These are phyloP conservation scores for Echinarachnius parma DNA, from an alignment of 53 echinoderm and acorn worm species.

Conservation along the genomic window DNA sequence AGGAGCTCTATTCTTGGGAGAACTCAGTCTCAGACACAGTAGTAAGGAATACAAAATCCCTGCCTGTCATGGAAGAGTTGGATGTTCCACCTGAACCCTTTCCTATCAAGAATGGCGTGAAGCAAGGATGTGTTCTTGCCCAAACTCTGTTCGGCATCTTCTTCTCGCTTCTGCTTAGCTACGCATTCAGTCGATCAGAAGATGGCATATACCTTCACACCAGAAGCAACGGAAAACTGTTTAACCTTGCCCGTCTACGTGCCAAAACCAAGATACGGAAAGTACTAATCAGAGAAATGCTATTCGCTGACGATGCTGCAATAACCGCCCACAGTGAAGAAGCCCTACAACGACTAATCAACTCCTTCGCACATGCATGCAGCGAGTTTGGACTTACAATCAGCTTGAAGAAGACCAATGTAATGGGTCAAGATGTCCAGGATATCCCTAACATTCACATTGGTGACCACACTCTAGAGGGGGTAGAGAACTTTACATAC, in stretches of 20 bases:
- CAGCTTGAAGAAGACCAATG: slow-evolving; percentile 66
- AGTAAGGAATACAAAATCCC: not conserved
- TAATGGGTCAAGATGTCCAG: slow-evolving; percentile 27
- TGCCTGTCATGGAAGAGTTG: slow-evolving; percentile 28
- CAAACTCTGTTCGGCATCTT: slow-evolving; percentile 65
- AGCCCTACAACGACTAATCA: slow-evolving; percentile 48
- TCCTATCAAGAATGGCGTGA: slow-evolving; percentile 59
- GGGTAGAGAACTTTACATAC: slow-evolving; percentile 46
- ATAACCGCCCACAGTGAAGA: no score
- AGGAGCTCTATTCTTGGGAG: slow-evolving; percentile 37
- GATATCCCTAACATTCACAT: slow-evolving; percentile 34
- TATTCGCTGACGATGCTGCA: slow-evolving; percentile 59
- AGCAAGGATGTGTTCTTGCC: slow-evolving; percentile 67
- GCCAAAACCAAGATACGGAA: no score
- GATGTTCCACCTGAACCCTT: no score
- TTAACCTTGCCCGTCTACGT: slow-evolving; percentile 37
- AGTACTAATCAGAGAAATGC: slow-evolving; percentile 46
- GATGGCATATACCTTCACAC: slow-evolving; percentile 60
- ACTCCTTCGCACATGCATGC: slow-evolving; percentile 47
- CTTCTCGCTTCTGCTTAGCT: slow-evolving; percentile 47
- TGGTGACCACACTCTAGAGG: slow-evolving; percentile 21
- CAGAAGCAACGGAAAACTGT: slow-evolving; percentile 42
- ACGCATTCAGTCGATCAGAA: slow-evolving; percentile 29
- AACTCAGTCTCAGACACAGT: not conserved
- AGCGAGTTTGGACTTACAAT: slow-evolving; percentile 62